Conservation (phyloP, 2,113 vertebrate genomes). For the Cygnus buccinator region DNA sequence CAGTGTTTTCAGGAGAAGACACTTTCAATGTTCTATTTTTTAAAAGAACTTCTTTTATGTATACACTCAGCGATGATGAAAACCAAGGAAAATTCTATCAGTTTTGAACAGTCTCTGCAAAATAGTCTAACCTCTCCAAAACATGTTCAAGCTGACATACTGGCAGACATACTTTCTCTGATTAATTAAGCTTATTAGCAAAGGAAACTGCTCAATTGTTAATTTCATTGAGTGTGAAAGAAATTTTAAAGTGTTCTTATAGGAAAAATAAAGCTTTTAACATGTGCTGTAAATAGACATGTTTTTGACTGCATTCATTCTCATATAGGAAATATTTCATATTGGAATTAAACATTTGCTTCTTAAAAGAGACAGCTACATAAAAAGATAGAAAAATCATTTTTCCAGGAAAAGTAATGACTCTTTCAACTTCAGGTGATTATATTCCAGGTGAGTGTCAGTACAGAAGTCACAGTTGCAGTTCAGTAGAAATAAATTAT, state of each 20-base stretch:
- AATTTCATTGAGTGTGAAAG: conserved; percentile 17
- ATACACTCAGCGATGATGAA: not conserved
- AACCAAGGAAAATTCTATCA: not conserved
- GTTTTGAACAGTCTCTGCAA: not conserved
- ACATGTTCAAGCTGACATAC: not conserved
- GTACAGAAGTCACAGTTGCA: not conserved
- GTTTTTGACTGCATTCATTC: not conserved
- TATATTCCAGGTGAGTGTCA: not conserved
- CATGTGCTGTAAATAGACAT: not conserved
- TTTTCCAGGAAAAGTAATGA: not conserved
- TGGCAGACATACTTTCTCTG: not conserved
- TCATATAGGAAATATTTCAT: not conserved
- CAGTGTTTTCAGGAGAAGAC: not conserved
- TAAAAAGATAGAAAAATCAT: not conserved
- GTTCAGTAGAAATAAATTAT: not conserved
- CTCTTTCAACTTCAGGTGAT: not conserved
- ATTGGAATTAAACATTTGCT: not conserved
- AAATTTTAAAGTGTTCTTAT: conserved; percentile 17
- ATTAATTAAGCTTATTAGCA: conserved; percentile 46
- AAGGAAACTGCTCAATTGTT: conserved; percentile 42
- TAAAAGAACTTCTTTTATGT: not conserved
- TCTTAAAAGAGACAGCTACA: not conserved
- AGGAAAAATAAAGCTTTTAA: conserved; percentile 13
- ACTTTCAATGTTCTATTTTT: not conserved
- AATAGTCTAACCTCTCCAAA: conserved; percentile 5